phyloP scores from a whole-genome alignment of 2,797 vertebrate genomes.

The Microctenopoma steveboyesi region DNA sequence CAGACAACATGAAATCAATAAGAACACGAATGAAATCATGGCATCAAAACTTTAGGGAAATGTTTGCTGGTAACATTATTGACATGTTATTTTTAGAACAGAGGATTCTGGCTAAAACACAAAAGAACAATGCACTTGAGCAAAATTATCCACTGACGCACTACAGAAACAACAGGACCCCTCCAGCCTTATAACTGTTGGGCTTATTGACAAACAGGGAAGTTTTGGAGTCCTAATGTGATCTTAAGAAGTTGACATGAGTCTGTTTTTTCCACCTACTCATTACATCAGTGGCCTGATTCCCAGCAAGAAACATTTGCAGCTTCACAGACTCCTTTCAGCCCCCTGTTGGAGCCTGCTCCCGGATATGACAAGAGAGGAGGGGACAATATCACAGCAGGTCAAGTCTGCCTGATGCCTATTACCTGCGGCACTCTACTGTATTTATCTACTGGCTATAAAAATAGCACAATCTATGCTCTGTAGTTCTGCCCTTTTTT shows the following conservation, averaged over 20 bases:
- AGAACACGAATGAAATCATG: constrained; percentile 32
- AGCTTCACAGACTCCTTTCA: constrained; percentile 18
- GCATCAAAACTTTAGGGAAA: constrained; percentile 36
- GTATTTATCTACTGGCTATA: neutral
- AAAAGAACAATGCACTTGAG: constrained; percentile 45
- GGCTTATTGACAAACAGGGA: neutral
- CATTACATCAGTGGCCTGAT: neutral
- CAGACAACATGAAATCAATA: constrained; percentile 37
- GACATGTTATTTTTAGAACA: constrained; percentile 45
- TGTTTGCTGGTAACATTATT: constrained; percentile 22
- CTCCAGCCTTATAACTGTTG: neutral
- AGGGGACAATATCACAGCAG: constrained; percentile 14
- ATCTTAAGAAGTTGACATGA: neutral
- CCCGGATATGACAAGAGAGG: constrained; percentile 12
- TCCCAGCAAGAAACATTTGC: constrained; percentile 11
- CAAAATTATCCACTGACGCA: constrained; percentile 9
- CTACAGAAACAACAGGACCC: constrained; percentile 9
- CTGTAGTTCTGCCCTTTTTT: constrained; percentile 25
- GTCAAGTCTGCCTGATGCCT: constrained; percentile 4
- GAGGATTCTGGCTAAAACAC: constrained; percentile 37
- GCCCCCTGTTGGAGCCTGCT: constrained; percentile 37
- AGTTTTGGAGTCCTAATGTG: constrained; percentile 5
- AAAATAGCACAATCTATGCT: neutral
- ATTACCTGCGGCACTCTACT: constrained; percentile 8
- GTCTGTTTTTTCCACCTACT: constrained; percentile 5